Evolutionary conservation across 1,140 invertebrate species (phyloP).

Genomic region (Semibalanus balanoides): DNA sequence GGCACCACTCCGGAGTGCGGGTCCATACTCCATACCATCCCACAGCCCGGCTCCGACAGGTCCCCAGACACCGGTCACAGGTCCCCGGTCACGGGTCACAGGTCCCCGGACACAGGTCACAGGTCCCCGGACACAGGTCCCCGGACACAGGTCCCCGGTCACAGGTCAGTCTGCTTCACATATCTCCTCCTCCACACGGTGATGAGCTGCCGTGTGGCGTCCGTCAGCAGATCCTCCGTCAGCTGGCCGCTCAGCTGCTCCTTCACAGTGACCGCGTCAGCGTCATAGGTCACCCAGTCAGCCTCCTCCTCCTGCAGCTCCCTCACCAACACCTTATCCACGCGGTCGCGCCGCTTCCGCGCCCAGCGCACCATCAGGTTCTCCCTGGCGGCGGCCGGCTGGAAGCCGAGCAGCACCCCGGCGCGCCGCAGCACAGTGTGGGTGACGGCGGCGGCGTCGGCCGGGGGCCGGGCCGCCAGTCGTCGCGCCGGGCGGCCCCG

Average conservation of each 20-base stretch:
- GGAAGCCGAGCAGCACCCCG: constrained; percentile 40
- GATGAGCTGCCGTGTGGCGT: constrained; percentile 34
- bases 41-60: too few species aligned
- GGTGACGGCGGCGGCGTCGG: constrained; percentile 29
- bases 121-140: too few species aligned
- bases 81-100: too few species aligned
- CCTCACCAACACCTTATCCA: constrained; percentile 51
- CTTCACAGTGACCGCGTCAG: constrained; percentile 51
- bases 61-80: too few species aligned
- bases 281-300: constrained; percentile 53
- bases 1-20: too few species aligned
- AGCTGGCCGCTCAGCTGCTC: constrained; percentile 47
- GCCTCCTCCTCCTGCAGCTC: constrained; percentile 53
- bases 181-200: neutral
- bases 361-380: constrained; percentile 47
- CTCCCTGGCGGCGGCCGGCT: constrained; percentile 38
- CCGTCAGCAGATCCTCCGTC: constrained; percentile 43
- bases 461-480: constrained; percentile 14
- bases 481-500: constrained; percentile 20
- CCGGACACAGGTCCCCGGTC: neutral
- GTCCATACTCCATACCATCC: too few species aligned
- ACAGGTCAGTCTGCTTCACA: neutral
- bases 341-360: constrained; percentile 50
- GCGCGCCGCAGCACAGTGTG: constrained; percentile 39
- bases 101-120: too few species aligned